Evolutionary conservation across 2,888 invertebrate species (phyloP), one percentile per base, ranked within the genome.

Genomic region (Harmothoe impar): DNA sequence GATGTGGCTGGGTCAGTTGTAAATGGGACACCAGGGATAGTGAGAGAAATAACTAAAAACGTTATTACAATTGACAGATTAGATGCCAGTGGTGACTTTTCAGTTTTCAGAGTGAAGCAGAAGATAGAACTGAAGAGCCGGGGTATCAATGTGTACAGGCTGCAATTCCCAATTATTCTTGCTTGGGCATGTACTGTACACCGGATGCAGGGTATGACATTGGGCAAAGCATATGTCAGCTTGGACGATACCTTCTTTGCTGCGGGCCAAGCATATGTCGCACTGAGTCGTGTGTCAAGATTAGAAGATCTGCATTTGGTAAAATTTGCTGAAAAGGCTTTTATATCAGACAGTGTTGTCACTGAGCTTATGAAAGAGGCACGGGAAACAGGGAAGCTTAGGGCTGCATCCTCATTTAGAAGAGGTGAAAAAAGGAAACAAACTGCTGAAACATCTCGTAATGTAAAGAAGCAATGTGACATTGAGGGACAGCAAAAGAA

Each of bases 201-300:
- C 25, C 10, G 52, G 20, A 17, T 25, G 10, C 85, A 85, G 35
- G 85, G 85, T n/a, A 85, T 85, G 52, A 85, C 85, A n/a, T 51
- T 85, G n/a, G 51, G 25, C 10, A 51, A 43, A 17, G 43, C 51
- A 15, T 85, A 25, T 51, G 52, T 85, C 25, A 10, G n/a, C 25
- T 51, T 85, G 25, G 85, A 85, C 25, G 29, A 85, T 3, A 51
- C 51, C 29, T 85, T 85, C 85, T 85, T 85, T 85, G 85, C 85
- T 17, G 7, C 12, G 35, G 54, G 54, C 12, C 54, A 52, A 52
- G 54, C 54, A 52, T 52, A 52, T 52, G 54, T 52, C 17, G 54
- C 51, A 10, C 52, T 52, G 29, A 85, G 85, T 85, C 10, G 85
- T 17, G 85, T 85, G 3, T 33, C 43, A 85, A 51, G 20, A 29